Conservation (phyloP, 2,888 invertebrate genomes). For the Epinotia demarniana region DNA sequence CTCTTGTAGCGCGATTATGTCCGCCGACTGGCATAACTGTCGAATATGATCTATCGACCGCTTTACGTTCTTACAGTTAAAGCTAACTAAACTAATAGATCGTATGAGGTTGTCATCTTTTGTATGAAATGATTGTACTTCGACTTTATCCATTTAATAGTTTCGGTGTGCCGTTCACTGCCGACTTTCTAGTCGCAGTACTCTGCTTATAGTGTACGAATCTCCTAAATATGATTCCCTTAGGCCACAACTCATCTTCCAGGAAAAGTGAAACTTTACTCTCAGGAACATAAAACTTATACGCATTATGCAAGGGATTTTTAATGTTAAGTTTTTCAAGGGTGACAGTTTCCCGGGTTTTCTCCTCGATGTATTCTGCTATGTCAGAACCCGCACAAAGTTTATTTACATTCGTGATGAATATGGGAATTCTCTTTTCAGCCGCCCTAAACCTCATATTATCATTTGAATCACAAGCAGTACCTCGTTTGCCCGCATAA, state of each 20-base stretch:
- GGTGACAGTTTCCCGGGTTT: no score
- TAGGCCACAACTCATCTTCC: neutral
- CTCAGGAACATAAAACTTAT: neutral
- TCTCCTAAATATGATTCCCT: no score
- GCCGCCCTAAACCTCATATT: slow-evolving; percentile 33
- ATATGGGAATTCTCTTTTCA: slow-evolving; percentile 28
- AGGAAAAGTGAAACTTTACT: neutral
- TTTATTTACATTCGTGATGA: slow-evolving; percentile 37
- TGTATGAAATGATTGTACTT: no score
- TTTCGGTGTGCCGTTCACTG: no score
- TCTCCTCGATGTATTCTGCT: no score
- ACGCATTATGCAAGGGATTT: neutral
- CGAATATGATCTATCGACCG: neutral
- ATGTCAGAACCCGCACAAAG: neutral
- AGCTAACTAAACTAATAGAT: neutral
- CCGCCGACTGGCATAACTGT: neutral
- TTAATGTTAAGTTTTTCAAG: no score
- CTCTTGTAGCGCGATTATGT: neutral
- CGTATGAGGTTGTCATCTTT: no score
- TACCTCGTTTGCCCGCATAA: slow-evolving; percentile 23
- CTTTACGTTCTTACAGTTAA: neutral
- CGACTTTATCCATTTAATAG: no score
- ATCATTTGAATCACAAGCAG: neutral
- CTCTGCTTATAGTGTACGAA: no score
- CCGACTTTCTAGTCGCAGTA: no score